phyloP scores from a whole-genome alignment of 2,797 vertebrate species.

The Eremophila alpestris region DNA sequence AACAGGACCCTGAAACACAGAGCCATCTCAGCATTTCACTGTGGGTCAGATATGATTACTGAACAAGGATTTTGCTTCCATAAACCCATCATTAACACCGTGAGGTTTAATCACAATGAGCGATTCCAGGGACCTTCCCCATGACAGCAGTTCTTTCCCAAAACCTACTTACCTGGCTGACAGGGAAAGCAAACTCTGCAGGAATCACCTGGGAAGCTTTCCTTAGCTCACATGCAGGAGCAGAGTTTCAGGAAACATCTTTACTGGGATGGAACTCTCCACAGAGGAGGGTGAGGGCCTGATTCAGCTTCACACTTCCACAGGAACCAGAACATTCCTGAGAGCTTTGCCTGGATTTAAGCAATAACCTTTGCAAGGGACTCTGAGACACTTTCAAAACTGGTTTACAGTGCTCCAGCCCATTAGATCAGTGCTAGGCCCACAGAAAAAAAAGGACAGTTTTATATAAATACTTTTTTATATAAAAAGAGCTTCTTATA shows the following conservation, averaged over 20 bases:
- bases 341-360: background rate
- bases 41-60: background rate
- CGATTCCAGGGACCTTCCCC: background rate
- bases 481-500: background rate
- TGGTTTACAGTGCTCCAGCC: background rate
- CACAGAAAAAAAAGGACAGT: background rate
- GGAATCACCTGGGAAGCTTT: background rate
- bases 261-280: background rate
- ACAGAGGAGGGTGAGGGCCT: background rate
- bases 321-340: background rate
- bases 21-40: background rate
- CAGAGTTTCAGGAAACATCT: background rate
- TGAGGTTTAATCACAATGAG: background rate
- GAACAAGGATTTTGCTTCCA: background rate
- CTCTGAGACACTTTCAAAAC: background rate
- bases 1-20: constrained; percentile 82
- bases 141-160: background rate
- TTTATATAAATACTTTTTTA: background rate
- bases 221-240: background rate
- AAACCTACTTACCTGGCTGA: background rate
- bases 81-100: accelerated
- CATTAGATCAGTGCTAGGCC: background rate
- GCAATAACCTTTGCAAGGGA: background rate
- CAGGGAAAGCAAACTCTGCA: background rate
- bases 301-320: background rate